phyloP scores from a whole-genome alignment of 2,797 vertebrate genomes.

The Anguilla pacifica region DNA sequence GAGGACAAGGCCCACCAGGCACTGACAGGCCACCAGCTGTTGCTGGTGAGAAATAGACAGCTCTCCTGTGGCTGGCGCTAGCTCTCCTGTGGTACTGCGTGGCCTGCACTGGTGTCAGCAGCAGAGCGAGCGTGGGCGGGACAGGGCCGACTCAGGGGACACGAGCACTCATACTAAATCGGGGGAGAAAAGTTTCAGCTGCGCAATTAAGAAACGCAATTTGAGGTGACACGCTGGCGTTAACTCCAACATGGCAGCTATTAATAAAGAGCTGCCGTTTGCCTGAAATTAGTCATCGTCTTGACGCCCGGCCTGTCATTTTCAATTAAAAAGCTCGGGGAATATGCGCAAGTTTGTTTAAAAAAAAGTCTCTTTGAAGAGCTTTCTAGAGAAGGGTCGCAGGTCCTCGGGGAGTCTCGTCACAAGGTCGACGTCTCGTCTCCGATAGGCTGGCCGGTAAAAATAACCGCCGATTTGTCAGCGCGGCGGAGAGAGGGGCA shows the following conservation, averaged over 20 bases:
- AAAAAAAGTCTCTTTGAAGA: not conserved
- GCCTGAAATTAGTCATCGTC: conserved; percentile 24
- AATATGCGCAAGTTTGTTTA: conserved; percentile 18
- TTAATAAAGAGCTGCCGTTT: not conserved
- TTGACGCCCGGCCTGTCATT: conserved; percentile 33
- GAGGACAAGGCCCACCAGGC: not conserved
- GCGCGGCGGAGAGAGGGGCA: not conserved
- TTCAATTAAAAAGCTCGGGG: conserved; percentile 5
- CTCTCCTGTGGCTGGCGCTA: not conserved
- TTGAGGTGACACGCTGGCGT: not conserved
- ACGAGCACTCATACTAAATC: not conserved
- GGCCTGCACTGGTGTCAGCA: no score
- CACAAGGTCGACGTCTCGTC: not conserved
- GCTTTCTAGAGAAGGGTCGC: conserved; percentile 20
- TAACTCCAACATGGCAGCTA: not conserved
- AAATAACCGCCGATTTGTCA: conserved; percentile 18
- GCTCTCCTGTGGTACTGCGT: not conserved
- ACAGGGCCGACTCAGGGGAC: not conserved
- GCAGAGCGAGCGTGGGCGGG: no score
- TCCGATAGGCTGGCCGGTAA: conserved; percentile 15
- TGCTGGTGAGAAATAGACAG: not conserved
- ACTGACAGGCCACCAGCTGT: not conserved
- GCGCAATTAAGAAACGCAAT: not conserved
- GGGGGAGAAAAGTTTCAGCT: not conserved
- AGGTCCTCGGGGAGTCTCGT: conserved; percentile 5